Conservation (phyloP, 30 jellyfish, hydroid and myxozoan genomes). For the Turritopsis rubra region DNA sequence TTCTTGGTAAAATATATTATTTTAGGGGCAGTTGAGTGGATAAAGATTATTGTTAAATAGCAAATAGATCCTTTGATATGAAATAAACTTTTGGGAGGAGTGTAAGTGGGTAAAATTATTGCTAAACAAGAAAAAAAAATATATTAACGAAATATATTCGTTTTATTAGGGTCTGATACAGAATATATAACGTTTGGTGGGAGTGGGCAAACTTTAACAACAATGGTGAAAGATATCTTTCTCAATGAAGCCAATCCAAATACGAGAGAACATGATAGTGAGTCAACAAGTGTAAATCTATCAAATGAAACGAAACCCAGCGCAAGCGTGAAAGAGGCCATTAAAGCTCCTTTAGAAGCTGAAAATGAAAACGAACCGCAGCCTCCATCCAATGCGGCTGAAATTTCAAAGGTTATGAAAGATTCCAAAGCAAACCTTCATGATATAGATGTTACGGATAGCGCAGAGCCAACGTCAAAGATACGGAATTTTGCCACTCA, state of each 20-base stretch:
- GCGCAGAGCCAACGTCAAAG: background rate
- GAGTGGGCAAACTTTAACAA: slow-evolving; percentile 20
- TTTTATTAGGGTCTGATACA: slow-evolving; percentile 15
- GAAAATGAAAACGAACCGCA: slow-evolving; percentile 15
- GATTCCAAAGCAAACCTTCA: background rate
- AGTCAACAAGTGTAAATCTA: background rate
- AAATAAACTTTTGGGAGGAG: too few species aligned
- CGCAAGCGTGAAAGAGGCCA: background rate
- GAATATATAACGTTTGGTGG: slow-evolving; percentile 33
- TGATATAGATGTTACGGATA: background rate
- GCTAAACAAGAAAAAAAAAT: background rate
- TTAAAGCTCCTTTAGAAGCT: slow-evolving; percentile 12
- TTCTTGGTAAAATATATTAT: slow-evolving; percentile 44
- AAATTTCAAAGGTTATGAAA: background rate
- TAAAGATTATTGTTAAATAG: too few species aligned
- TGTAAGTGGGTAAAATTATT: too few species aligned
- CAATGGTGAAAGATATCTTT: slow-evolving; percentile 2
- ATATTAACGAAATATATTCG: background rate
- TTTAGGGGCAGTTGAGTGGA: too few species aligned
- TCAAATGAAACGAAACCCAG: background rate
- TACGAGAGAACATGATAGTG: background rate
- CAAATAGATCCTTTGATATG: background rate
- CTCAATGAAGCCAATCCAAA: slow-evolving; percentile 9
- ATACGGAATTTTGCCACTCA: background rate
- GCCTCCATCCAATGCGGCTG: background rate